Conservation (phyloP, 2,797 vertebrate genomes). For the Mallotus villosus region DNA sequence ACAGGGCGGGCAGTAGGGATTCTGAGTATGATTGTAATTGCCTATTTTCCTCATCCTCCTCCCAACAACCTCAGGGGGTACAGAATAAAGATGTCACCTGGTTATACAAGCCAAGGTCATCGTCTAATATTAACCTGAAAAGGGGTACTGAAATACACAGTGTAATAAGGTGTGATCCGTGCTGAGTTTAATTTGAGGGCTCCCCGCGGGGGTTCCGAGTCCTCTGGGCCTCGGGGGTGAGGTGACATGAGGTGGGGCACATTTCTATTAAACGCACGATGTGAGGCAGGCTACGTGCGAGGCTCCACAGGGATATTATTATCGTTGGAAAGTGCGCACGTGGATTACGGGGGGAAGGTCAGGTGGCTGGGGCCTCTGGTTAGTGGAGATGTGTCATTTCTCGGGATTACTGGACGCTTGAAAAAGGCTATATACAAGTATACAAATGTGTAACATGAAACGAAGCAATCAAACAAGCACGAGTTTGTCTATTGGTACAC, state of each 20-base stretch:
- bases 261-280: no score
- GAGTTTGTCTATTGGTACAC: no score
- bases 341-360: no score
- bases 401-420: no score
- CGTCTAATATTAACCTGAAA: conserved; percentile 52
- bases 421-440: no score
- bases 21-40: neutral
- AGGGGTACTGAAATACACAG: neutral
- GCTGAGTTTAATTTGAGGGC: conserved; percentile 35
- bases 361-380: no score
- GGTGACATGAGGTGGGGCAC: neutral
- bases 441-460: no score
- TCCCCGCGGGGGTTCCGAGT: conserved; percentile 10
- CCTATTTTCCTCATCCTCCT: conserved; percentile 30
- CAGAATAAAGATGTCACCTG: conserved; percentile 28
- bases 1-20: neutral
- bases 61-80: conserved; percentile 13
- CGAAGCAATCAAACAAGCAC: no score
- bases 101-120: conserved; percentile 49
- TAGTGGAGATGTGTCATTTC: no score
- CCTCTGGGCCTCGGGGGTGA: conserved; percentile 12
- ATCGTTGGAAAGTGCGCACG: no score
- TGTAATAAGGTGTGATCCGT: conserved; percentile 25
- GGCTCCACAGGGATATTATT: no score
- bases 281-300: no score